Conservation (phyloP, 2,797 vertebrate genomes). For the Epinephelus awoara region DNA sequence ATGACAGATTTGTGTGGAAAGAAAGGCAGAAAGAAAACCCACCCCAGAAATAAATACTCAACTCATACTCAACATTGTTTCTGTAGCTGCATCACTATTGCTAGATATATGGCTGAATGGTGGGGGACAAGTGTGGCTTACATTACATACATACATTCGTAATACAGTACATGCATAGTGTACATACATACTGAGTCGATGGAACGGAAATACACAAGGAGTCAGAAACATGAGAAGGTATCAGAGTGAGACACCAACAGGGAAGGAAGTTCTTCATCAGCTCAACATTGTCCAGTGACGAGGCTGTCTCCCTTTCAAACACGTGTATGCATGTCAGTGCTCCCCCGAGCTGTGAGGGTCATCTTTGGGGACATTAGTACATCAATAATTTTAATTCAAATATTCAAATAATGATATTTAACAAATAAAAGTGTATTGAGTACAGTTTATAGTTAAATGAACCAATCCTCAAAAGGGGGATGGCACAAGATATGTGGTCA, state of each 20-base stretch:
- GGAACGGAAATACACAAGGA: slow-evolving; percentile 8
- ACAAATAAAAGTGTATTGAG: neutral
- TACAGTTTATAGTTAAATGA: neutral
- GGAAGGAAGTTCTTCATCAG: slow-evolving; percentile 25
- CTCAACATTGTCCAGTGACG: slow-evolving; percentile 5
- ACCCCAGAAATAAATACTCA: no score
- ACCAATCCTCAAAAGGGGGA: neutral
- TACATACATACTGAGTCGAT: slow-evolving; percentile 27
- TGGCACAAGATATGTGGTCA: no score
- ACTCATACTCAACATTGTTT: neutral
- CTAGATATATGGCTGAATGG: neutral
- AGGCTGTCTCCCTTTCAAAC: neutral
- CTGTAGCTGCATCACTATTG: neutral
- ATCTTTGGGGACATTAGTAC: neutral
- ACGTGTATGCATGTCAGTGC: neutral
- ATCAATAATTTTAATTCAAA: neutral
- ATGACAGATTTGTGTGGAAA: neutral
- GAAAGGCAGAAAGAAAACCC: neutral
- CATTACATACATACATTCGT: neutral
- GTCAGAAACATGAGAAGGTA: slow-evolving; percentile 33
- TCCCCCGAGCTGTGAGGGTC: neutral
- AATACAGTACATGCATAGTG: slow-evolving; percentile 26
- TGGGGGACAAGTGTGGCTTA: no score
- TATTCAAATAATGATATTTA: neutral
- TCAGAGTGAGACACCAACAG: neutral